Evolutionary conservation across 2,113 vertebrate species (phyloP).

Genomic region (Forbesichthys papilliferus): DNA sequence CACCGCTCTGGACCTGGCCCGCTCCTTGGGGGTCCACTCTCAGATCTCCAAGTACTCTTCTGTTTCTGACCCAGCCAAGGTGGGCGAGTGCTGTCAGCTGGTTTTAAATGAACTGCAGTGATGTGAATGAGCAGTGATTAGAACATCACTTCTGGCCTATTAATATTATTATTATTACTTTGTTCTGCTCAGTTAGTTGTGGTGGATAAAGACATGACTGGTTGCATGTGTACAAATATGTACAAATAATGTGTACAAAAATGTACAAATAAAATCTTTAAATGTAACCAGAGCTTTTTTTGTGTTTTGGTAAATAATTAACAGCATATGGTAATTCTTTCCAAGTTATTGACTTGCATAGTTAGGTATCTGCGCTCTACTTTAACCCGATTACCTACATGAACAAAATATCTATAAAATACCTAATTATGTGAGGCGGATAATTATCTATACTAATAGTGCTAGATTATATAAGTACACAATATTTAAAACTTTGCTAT

Average conservation of each 20-base stretch:
- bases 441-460: too few relatives aligned
- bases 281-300: constrained; percentile 29
- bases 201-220: constrained; percentile 34
- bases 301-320: neutral
- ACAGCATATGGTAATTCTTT: neutral
- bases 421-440: too few relatives aligned
- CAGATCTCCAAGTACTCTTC: constrained; percentile 92
- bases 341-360: neutral
- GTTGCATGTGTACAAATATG: constrained; percentile 42
- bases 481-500: too few relatives aligned
- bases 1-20: constrained; percentile 90
- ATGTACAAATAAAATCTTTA: constrained; percentile 34
- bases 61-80: constrained; percentile 91
- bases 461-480: too few relatives aligned
- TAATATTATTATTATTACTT: constrained; percentile 21
- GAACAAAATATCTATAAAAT: too few relatives aligned
- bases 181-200: constrained; percentile 45
- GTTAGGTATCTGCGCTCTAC: too few relatives aligned
- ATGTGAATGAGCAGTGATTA: constrained; percentile 42
- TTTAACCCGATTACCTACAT: too few relatives aligned
- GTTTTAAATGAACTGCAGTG: constrained; percentile 89
- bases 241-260: constrained; percentile 50
- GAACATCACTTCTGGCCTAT: constrained; percentile 35
- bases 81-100: constrained; percentile 92
- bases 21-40: constrained; percentile 89